These are phyloP conservation scores for Pteropus alecto DNA, from an alignment of 2,113 vertebrate species.

Conservation along the genomic window DNA sequence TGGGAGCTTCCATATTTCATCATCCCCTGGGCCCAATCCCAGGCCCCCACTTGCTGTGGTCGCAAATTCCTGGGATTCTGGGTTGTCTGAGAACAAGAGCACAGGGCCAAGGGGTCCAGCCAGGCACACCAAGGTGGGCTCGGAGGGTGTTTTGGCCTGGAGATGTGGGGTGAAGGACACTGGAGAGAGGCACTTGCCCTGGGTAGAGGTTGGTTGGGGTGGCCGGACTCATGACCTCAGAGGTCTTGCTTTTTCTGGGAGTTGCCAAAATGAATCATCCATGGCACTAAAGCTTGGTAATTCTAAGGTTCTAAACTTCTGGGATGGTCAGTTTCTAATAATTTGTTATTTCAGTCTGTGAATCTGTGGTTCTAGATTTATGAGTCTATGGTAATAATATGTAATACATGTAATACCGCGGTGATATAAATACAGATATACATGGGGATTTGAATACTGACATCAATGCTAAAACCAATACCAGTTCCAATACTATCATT, in stretches of 20 bases:
- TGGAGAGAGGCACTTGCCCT: background rate
- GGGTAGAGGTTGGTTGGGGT: background rate
- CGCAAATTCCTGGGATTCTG: slow-evolving; percentile 72
- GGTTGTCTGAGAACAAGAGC: slow-evolving; percentile 62
- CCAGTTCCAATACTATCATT: background rate
- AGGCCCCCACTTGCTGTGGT: slow-evolving; percentile 45
- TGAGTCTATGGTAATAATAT: background rate
- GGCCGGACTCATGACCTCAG: background rate
- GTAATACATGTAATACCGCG: background rate
- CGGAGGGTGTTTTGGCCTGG: background rate
- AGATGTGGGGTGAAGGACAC: background rate
- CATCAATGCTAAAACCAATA: background rate
- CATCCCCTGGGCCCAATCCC: slow-evolving; percentile 57
- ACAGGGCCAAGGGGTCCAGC: background rate
- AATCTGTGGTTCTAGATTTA: background rate
- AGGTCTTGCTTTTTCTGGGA: background rate
- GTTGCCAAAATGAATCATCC: background rate
- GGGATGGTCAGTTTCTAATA: slow-evolving; percentile 20
- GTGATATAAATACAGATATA: background rate
- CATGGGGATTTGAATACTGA: background rate
- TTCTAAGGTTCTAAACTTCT: slow-evolving; percentile 6
- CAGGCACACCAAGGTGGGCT: background rate
- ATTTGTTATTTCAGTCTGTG: background rate
- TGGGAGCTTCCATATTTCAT: slow-evolving; percentile 82
- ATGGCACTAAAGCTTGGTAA: background rate